Base-by-base conservation (phyloP, 2,888 invertebrate genomes). In the Macrophya alboannulata region DNA sequence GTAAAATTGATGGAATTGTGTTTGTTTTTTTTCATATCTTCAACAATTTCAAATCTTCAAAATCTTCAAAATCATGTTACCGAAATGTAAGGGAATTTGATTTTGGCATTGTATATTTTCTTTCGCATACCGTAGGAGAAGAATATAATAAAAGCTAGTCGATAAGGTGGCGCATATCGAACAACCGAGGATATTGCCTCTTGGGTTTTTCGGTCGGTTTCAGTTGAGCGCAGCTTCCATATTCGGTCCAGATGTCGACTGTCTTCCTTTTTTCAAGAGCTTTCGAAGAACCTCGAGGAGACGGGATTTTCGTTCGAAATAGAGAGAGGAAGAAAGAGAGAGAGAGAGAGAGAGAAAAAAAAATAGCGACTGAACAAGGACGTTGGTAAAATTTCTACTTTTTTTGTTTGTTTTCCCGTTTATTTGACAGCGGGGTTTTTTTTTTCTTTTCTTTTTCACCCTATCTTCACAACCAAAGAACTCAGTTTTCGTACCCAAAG, bases 221-320 rank as follows among this genome's bases (percentile, higher is more conserved):
- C 51, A 37, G 21, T 81, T 25, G 59, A 59, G 43, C 43, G 62
- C n/a, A 81, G 43, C 40, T 43, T 43, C 59, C 43, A 62, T 81
- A 81, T 81, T 59, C n/a, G 81, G 81, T 81, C 81, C 81, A 81
- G 81, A 81, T 81, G 81, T 59, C 62, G 81, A 81, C 59, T 81
- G 62, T 62, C 59, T 81, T 40, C 40, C 40, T 62, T 77, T 55
- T n/a, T 40, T 37, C 71, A 71, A 71, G n/a, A 40, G 15, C 31
- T 74, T 21, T 43, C 72, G 43, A 10, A 45, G 4, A 74, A 43
- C n/a, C n/a, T 31, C 45, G 17, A 25, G 43, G 72, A 31, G 31
- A 45, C 43, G n/a, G 72, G 45, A 45, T n/a, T 43, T 45, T 25
- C 10, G 45, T 45, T 21, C 37, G 17, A n/a, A n/a, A 17, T 5